These are phyloP conservation scores for Chiroxiphia lanceolata DNA, from an alignment of 2,797 vertebrate genomes.

Conservation along the genomic window DNA sequence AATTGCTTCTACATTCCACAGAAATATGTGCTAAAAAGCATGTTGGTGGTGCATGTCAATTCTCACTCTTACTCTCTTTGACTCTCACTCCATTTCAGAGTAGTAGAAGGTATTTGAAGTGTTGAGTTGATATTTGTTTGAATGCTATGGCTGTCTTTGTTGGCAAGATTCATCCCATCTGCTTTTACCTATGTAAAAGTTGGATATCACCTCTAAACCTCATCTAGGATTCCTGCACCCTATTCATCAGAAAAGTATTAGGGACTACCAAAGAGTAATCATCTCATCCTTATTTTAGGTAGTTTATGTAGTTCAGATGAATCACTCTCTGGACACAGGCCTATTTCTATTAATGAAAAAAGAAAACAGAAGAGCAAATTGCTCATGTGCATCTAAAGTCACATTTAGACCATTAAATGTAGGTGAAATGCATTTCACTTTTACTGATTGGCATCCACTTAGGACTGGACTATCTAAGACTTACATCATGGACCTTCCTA, in stretches of 20 bases:
- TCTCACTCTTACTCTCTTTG: neutral
- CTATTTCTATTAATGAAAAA: neutral
- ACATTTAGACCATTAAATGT: neutral
- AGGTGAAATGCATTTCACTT: neutral
- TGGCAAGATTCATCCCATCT: neutral
- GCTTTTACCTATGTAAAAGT: neutral
- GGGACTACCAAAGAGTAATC: neutral
- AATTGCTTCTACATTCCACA: neutral
- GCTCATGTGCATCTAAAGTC: neutral
- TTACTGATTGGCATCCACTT: neutral
- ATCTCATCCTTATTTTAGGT: neutral
- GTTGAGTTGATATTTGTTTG: neutral
- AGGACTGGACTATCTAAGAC: neutral
- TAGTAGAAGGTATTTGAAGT: neutral
- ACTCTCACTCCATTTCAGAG: neutral
- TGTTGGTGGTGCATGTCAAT: neutral
- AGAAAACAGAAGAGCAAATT: neutral
- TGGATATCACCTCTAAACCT: neutral
- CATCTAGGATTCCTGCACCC: neutral
- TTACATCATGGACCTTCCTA: neutral
- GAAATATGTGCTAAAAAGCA: neutral
- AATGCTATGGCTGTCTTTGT: neutral
- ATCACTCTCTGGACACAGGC: neutral
- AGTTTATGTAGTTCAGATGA: neutral
- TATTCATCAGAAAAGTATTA: neutral